Conservation (phyloP, 30 jellyfish, hydroid and myxozoan genomes). For the Chrysaora quinquecirrha region DNA sequence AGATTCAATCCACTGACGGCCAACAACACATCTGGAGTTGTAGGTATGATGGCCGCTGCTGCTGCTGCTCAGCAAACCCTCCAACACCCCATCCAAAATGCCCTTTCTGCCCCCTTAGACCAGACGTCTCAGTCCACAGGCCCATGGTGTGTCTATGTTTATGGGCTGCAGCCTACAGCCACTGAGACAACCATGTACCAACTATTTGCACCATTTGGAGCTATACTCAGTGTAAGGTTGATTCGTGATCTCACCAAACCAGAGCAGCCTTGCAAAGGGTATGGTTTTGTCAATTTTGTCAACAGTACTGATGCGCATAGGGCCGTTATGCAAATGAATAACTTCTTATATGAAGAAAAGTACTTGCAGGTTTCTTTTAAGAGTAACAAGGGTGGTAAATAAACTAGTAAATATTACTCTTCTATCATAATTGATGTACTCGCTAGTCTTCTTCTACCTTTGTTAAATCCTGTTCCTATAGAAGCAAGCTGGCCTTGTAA, state of each 20-base stretch:
- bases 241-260: conserved; percentile 89
- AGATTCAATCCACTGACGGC: conserved; percentile 87
- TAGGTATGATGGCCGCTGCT: conserved; percentile 62
- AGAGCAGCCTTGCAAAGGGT: conserved; percentile 98
- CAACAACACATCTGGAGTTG: conserved; percentile 30
- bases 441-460: too few species aligned
- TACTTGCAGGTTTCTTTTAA: conserved; percentile 93
- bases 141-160: conserved; percentile 93
- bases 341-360: conserved; percentile 83
- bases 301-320: conserved; percentile 89
- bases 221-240: conserved; percentile 86
- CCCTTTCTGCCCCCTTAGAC: conserved; percentile 55
- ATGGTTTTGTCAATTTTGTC: conserved; percentile 91
- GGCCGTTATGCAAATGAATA: conserved; percentile 87
- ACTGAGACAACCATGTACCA: conserved; percentile 86
- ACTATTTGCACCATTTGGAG: conserved; percentile 99
- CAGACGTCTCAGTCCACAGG: conserved; percentile 65
- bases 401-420: background rate
- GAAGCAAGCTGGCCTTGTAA: background rate
- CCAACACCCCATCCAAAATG: conserved; percentile 58
- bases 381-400: conserved; percentile 36
- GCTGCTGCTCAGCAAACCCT: conserved; percentile 67
- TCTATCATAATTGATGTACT: too few species aligned
- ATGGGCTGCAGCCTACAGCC: conserved; percentile 92
- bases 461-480: background rate